Base-by-base conservation (phyloP, 2,888 invertebrate genomes). In the Dicycla oo region DNA sequence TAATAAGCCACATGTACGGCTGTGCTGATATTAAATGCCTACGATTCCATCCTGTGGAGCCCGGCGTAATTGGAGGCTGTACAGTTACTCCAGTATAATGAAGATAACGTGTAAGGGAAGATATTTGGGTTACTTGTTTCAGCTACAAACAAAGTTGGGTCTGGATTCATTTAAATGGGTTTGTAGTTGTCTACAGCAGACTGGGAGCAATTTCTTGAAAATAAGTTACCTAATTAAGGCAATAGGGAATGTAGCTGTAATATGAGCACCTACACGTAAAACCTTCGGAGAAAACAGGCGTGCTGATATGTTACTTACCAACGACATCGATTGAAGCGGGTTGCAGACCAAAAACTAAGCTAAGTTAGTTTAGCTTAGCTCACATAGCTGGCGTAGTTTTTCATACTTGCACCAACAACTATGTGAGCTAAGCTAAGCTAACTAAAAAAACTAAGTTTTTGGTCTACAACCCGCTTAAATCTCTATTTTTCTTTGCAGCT, bases 1-100 rank as follows among this genome's bases (percentile, higher is more conserved):
- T 92, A 90, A 94, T 93, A 89, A 84, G 81, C 56, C 79, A 67
- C 73, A 71, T 80, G 80, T 82, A 71, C 71, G 79, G 75, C 69
- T 76, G 80, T 80, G 70, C 69, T 67, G 70, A 80, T 86, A 86
- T 86, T 86, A 86, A 83, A 85, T 83, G 78, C 86, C 81, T 75
- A 72, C 78, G 65, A 79, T 73, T 69, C 71, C 53, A 78, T 54
- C 69, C 67, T 66, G 47, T 15, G 45, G 45, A 26, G 67, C 56
- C 53, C 20, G n/a, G 49, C 40, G 70, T 83, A 81, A 83, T 78
- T 83, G 54, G 51, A 56, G 64, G 68, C 71, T 84, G 75, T 82
- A 63, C 43, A 70, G 85, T 68, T 63, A 80, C 75, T 80, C 69
- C 56, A 58, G 49, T 69, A 49, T 67, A 68, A 69, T 56, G 43